Base-by-base conservation (phyloP, 2,797 vertebrate genomes). In the Myotis myotis region DNA sequence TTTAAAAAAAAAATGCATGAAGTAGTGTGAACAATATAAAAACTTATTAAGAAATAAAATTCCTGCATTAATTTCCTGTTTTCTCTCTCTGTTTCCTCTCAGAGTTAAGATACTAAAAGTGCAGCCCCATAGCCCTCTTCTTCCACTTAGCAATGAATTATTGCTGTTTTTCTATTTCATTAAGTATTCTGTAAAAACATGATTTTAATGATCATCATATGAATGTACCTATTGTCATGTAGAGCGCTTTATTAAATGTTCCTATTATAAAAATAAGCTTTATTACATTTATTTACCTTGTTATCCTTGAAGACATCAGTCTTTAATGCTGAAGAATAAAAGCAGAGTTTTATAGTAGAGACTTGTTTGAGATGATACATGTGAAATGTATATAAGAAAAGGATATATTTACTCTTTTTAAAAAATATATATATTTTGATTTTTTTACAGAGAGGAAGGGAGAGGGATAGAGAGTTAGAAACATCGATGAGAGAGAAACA, bases 291-390 rank as follows among this genome's bases (percentile, higher is more conserved):
- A 64, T 78, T 76, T 55, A 9, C 62, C 13, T 51, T 82, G 1
- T 64, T 78, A 53, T 83, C 9, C 11, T 66, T 79, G 66, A 87
- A 19, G 36, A 91, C 74, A 84, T 55, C 19, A 44, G 78, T 51
- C 8, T 84, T 53, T 57, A 89, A 94, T 53, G 51, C 49, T 90
- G 76, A 95, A 87, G 78, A 87, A 57, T 55, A 78, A 93, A 78
- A 82, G 44, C 28, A 82, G 66, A 72, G 8, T 30, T 74, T 88
- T 80, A 6, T 64, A 38, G 16, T 38, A 87, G 78, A 84, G 22
- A 47, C 41, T 76, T 80, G 4, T 57, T 81, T 86, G n/a, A 33
- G 23, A 68, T 89, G 47, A 84, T 80, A 87, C n/a, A 89, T 20
- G 1, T 49, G 36, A 93, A 85, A 68, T 33, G 28, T 38, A 36